Percentiles rank a stretch among this genome's conserved stretches.
These are phyloP conservation scores for Stomatorhinus ivindoensis DNA, from an alignment of 2,113 vertebrate species.

Conservation along the genomic window DNA sequence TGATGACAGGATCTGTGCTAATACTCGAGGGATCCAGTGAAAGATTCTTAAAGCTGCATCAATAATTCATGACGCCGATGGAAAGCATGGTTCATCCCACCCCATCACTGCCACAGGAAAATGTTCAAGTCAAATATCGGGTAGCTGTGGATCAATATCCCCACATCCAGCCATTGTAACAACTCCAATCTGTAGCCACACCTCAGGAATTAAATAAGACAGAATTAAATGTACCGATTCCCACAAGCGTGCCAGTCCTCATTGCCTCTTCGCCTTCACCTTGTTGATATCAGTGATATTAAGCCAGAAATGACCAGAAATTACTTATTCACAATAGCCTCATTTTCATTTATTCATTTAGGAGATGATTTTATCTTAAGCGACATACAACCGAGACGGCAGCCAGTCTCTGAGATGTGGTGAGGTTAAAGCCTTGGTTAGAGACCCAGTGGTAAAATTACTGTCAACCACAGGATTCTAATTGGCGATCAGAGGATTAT, in stretches of 20 bases:
- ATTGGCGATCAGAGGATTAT: not conserved
- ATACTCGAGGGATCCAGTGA: slow-evolving; percentile 24
- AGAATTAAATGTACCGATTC: not conserved
- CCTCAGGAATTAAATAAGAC: slow-evolving; percentile 4
- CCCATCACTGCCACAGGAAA: not conserved
- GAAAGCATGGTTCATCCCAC: slow-evolving; percentile 22
- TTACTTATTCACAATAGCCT: not conserved
- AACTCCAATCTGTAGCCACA: not conserved
- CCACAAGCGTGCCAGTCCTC: not conserved
- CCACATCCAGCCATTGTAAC: not conserved
- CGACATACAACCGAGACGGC: not conserved
- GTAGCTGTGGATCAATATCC: not conserved
- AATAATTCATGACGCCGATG: slow-evolving; percentile 34
- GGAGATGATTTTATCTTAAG: not conserved
- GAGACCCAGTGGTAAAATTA: not conserved
- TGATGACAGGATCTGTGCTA: slow-evolving; percentile 15
- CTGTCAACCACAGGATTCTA: not conserved
- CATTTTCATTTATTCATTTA: not conserved
- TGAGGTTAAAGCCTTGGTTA: not conserved
- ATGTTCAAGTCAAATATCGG: not conserved
- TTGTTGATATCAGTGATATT: not conserved
- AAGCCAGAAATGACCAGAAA: not conserved
- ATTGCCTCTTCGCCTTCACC: not conserved
- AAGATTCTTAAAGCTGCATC: slow-evolving; percentile 30
- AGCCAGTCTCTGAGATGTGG: not conserved